Evolutionary conservation across 2,797 vertebrate genomes (phyloP).

Genomic region (Malurus splendens): DNA sequence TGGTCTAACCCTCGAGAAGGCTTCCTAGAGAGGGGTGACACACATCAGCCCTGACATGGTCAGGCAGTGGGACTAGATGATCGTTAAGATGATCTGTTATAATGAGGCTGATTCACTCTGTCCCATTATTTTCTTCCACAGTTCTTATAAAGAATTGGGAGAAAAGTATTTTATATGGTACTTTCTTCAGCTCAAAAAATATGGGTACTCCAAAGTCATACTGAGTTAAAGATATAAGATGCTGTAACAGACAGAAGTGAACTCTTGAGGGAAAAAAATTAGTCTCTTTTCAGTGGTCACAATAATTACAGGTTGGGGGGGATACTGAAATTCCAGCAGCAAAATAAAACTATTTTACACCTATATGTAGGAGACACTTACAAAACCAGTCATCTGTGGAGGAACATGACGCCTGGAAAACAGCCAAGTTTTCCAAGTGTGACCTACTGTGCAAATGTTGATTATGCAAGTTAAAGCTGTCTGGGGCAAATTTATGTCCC

Average conservation of each 20-base stretch:
- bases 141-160: not conserved
- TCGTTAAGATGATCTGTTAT: rapidly evolving
- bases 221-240: not conserved
- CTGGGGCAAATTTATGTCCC: conserved; percentile 27
- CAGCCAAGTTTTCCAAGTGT: conserved; percentile 37
- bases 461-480: conserved; percentile 38
- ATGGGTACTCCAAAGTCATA: not conserved
- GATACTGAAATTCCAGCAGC: not conserved
- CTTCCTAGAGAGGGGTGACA: not conserved
- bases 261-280: not conserved
- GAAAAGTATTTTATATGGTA: not conserved
- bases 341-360: not conserved
- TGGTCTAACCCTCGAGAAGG: not conserved
- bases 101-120: not conserved
- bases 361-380: not conserved
- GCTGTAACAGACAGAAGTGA: not conserved
- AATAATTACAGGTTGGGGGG: not conserved
- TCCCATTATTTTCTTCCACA: not conserved
- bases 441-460: conserved; percentile 48
- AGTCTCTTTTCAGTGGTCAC: not conserved
- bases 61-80: not conserved
- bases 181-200: not conserved
- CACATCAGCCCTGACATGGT: not conserved
- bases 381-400: conserved; percentile 12
- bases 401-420: conserved; percentile 15